A percentile compares a stretch with the other conserved stretches of the same genome.
phyloP scores from a whole-genome alignment of 2,113 vertebrate species.

The Bujurquina vittata region DNA sequence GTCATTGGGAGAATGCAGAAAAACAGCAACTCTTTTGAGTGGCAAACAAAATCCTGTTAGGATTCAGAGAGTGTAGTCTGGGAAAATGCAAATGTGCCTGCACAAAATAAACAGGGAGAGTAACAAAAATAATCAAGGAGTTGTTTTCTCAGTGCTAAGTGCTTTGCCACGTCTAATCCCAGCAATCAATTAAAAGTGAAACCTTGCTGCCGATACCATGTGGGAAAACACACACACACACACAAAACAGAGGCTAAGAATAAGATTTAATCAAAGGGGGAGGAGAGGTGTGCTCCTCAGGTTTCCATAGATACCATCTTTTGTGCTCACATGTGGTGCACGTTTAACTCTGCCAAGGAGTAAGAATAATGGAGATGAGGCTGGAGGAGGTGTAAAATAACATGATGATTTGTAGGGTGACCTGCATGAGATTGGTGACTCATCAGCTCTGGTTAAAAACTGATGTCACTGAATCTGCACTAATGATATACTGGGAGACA shows the following conservation, averaged over 20 bases:
- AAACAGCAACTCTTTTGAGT: constrained; percentile 39
- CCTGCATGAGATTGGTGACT: constrained; percentile 38
- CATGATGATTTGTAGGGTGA: constrained; percentile 24
- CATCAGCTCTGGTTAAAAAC: constrained; percentile 24
- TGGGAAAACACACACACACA: not conserved
- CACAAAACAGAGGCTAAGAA: not conserved
- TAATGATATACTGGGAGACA: constrained; percentile 6
- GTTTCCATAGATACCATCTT: constrained; percentile 70
- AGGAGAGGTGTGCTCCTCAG: constrained; percentile 14
- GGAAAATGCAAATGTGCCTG: constrained; percentile 36
- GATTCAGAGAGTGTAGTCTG: constrained; percentile 29
- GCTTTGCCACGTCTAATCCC: constrained; percentile 17
- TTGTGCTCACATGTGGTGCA: constrained; percentile 31
- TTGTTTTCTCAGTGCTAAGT: constrained; percentile 27
- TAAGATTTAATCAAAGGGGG: constrained; percentile 21
- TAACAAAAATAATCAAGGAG: constrained; percentile 31
- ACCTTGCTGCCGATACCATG: not conserved
- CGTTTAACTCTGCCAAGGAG: constrained; percentile 9
- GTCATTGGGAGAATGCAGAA: constrained; percentile 13
- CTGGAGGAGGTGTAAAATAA: constrained; percentile 16
- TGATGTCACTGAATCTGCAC: constrained; percentile 20
- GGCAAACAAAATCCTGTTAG: constrained; percentile 47
- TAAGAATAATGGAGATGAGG: not conserved
- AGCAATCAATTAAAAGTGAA: constrained; percentile 42
- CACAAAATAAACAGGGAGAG: constrained; percentile 5